Conservation (phyloP, 2,888 invertebrate species). For the Oegoconia quadripuncta region DNA sequence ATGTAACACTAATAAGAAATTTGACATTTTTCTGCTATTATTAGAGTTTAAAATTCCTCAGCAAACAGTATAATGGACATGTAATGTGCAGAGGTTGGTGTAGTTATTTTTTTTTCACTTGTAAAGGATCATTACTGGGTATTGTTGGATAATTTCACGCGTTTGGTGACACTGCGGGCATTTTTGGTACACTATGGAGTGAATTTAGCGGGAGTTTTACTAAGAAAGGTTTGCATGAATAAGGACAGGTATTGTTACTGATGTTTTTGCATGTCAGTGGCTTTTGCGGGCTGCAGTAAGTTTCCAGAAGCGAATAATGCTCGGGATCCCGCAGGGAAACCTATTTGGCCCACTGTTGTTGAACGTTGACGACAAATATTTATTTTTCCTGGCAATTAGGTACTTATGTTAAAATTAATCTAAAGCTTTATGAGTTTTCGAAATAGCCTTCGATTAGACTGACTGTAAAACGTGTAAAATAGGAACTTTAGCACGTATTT, state of each 20-base stretch:
- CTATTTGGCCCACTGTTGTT: conserved; percentile 8
- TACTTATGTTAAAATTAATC: too few relatives aligned
- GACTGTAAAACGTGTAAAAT: too few relatives aligned
- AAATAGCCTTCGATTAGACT: too few relatives aligned
- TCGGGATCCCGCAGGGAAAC: conserved; percentile 9
- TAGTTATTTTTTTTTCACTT: conserved; percentile 66
- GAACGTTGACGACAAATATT: conserved; percentile 9
- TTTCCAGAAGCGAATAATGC: conserved; percentile 16
- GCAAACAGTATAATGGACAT: conserved; percentile 18
- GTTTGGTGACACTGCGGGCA: conserved; percentile 71
- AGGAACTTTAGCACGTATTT: too few relatives aligned
- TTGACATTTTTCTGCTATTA: background rate
- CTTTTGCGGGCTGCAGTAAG: conserved; percentile 6
- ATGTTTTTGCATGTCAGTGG: conserved; percentile 30
- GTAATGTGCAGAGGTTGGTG: conserved; percentile 26
- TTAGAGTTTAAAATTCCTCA: conserved; percentile 30
- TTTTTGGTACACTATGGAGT: conserved; percentile 51
- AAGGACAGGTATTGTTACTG: conserved; percentile 35
- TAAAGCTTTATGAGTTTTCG: too few relatives aligned
- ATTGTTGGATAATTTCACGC: conserved; percentile 76
- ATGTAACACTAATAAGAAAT: background rate
- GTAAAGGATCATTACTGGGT: conserved; percentile 68
- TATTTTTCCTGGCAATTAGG: conserved; percentile 5
- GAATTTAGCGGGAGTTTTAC: conserved; percentile 60
- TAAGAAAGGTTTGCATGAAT: conserved; percentile 47